Evolutionary conservation across 2,113 vertebrate genomes (phyloP).

Genomic region (Atractosteus spatula): DNA sequence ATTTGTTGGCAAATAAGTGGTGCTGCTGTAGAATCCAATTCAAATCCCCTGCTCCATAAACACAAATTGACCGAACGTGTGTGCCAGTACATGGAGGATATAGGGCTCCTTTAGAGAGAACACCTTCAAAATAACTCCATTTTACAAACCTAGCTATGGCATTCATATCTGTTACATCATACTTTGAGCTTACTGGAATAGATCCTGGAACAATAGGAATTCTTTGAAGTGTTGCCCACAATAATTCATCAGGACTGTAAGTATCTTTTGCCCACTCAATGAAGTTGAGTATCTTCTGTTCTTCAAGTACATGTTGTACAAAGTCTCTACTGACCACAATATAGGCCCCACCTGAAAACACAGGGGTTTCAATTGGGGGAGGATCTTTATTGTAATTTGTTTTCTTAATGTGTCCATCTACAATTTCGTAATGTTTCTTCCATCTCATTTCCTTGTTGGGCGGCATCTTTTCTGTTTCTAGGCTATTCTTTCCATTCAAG

Average conservation of each 20-base stretch:
- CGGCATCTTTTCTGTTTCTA: slow-evolving; percentile 78
- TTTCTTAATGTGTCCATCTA: slow-evolving; percentile 61
- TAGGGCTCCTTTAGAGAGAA: slow-evolving; percentile 55
- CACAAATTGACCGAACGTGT: slow-evolving; percentile 74
- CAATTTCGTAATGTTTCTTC: slow-evolving; percentile 54
- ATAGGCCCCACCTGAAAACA: slow-evolving; percentile 85
- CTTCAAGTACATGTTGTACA: slow-evolving; percentile 65
- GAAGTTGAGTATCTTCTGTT: slow-evolving; percentile 59
- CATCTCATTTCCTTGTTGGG: slow-evolving; percentile 66
- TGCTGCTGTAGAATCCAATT: slow-evolving; percentile 72
- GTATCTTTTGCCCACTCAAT: slow-evolving; percentile 83
- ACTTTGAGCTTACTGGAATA: slow-evolving; percentile 64
- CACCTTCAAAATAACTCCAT: slow-evolving; percentile 78
- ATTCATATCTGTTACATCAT: slow-evolving; percentile 76
- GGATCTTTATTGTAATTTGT: slow-evolving; percentile 58
- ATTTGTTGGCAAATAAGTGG: slow-evolving; percentile 91
- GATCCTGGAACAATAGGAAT: slow-evolving; percentile 77
- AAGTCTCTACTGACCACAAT: slow-evolving; percentile 75
- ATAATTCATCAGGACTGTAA: slow-evolving; percentile 82
- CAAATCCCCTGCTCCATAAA: slow-evolving; percentile 83
- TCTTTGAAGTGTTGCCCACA: slow-evolving; percentile 88
- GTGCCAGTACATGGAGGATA: slow-evolving; percentile 76
- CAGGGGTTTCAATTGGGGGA: slow-evolving; percentile 67
- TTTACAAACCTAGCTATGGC: slow-evolving; percentile 79
- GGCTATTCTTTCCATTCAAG: slow-evolving; percentile 74